Evolutionary conservation across 2,888 invertebrate species (phyloP).

Genomic region (Sphaerophoria rueppellii): DNA sequence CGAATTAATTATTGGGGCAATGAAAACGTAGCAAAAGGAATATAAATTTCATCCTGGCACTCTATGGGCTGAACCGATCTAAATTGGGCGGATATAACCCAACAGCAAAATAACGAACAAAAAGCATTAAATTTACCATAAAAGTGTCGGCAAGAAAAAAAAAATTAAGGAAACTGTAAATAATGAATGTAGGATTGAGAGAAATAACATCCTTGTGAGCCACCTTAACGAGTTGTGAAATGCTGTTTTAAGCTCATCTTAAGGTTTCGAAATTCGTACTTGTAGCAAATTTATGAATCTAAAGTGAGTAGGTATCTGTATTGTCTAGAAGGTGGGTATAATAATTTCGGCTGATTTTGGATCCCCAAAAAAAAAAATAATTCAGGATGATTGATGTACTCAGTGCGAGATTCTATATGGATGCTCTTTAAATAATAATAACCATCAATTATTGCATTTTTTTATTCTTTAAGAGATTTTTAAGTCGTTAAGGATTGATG

Average conservation of each 20-base stretch:
- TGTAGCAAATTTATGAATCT: slow-evolving; percentile 7
- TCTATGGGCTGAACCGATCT: neutral
- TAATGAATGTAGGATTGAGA: slow-evolving; percentile 10
- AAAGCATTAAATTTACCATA: slow-evolving; percentile 31
- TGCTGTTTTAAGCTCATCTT: slow-evolving; percentile 25
- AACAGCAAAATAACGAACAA: neutral
- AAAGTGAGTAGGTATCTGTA: neutral
- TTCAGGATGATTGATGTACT: slow-evolving; percentile 16
- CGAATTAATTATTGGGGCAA: slow-evolving; percentile 47
- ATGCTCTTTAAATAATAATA: slow-evolving; percentile 5
- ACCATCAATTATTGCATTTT: slow-evolving; percentile 6
- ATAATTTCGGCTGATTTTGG: slow-evolving; percentile 17
- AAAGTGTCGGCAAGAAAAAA: neutral
- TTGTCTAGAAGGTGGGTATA: neutral
- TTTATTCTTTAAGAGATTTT: neutral
- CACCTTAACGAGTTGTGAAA: slow-evolving; percentile 33
- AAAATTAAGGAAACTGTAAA: neutral
- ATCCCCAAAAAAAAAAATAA: neutral
- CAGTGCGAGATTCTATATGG: neutral
- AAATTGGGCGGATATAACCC: slow-evolving; percentile 30
- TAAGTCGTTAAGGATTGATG: neutral
- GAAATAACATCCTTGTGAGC: neutral
- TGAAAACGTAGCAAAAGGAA: slow-evolving; percentile 10
- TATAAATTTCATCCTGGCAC: slow-evolving; percentile 20
- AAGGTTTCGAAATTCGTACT: neutral